These are phyloP conservation scores for Calameuta filiformis DNA, from an alignment of 2,888 invertebrate species.

Conservation along the genomic window DNA sequence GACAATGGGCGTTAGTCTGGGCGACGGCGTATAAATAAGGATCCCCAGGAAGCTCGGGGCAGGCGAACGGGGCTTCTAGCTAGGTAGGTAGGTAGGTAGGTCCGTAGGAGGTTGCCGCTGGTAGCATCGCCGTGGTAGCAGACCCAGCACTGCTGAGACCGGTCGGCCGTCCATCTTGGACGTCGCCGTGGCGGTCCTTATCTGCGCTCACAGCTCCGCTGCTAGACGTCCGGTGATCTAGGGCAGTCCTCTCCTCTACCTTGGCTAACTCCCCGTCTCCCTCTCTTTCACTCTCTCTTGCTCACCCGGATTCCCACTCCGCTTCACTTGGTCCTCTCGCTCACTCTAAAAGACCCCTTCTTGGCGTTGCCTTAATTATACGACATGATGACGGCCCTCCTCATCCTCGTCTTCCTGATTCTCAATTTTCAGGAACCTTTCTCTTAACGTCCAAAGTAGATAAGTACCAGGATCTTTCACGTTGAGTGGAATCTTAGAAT, in stretches of 20 bases:
- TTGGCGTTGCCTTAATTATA: conserved; percentile 50
- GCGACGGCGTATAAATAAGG: conserved; percentile 64
- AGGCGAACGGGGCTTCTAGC: conserved; percentile 28
- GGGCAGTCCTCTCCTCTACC: conserved; percentile 54
- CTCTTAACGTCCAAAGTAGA: background rate
- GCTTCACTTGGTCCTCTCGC: conserved; percentile 22
- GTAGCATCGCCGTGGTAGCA: conserved; percentile 34
- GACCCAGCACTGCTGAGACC: conserved; percentile 52
- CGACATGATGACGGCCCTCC: conserved; percentile 32
- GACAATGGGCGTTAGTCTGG: conserved; percentile 66
- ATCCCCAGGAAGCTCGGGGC: conserved; percentile 60
- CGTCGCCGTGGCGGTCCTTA: conserved; percentile 66
- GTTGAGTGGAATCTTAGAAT: background rate
- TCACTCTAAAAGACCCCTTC: conserved; percentile 34
- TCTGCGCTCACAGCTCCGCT: conserved; percentile 65
- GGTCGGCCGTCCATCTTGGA: conserved; percentile 65
- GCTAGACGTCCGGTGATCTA: conserved; percentile 66
- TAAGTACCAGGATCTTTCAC: background rate
- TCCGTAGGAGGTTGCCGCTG: conserved; percentile 48
- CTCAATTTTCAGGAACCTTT: conserved; percentile 11
- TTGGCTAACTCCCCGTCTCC: conserved; percentile 20
- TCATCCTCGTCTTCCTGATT: conserved; percentile 14
- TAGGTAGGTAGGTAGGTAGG: background rate
- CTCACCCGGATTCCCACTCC: conserved; percentile 17
- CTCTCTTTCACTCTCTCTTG: conserved; percentile 24